Evolutionary conservation across 2,888 invertebrate genomes (phyloP), one percentile per base, ranked within the genome.

Genomic region (Esperia sulphurella): DNA sequence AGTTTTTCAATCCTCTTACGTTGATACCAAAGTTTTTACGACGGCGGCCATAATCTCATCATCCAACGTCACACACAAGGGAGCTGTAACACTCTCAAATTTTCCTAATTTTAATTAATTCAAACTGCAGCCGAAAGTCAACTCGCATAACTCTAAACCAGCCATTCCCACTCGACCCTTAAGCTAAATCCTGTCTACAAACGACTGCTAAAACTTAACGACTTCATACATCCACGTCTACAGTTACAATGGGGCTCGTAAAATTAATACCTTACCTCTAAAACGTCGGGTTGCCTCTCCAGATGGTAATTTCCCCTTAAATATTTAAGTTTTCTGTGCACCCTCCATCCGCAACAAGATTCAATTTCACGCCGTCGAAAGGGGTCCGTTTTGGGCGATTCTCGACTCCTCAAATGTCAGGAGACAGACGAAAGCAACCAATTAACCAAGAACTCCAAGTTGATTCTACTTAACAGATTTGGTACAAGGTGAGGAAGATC

Each of bases 341-440:
- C 85, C 87, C 86, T 82, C 72, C 75, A 65, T 68, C 84, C 83
- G 79, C 83, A 87, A 87, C 88, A 88, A 83, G 87, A 89, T 89
- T 89, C 88, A 89, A 89, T 89, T 88, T 88, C 83, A 87, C 87
- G 84, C 85, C 84, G 78, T 71, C 73, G 78, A 85, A 86, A 84
- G 82, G 85, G 86, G 79, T 80, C 75, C 72, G 69, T 63, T 78
- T 74, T 74, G 71, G 82, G 63, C 77, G 79, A 78, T 82, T 78
- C 72, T 71, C 77, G 72, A 71, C 76, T 78, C 70, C 79, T 84
- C 80, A 80, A 83, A 85, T 72, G 82, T 83, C 85, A 84, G 68
- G 76, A 85, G 83, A 84, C 78, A 81, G 73, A 68, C 74, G 72
- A 73, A 72, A 57, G 54, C 68, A 68, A 57, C 83, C 80, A 83